These are phyloP conservation scores for Drosophila obscura DNA, from an alignment of 1,140 invertebrate genomes.

Conservation along the genomic window DNA sequence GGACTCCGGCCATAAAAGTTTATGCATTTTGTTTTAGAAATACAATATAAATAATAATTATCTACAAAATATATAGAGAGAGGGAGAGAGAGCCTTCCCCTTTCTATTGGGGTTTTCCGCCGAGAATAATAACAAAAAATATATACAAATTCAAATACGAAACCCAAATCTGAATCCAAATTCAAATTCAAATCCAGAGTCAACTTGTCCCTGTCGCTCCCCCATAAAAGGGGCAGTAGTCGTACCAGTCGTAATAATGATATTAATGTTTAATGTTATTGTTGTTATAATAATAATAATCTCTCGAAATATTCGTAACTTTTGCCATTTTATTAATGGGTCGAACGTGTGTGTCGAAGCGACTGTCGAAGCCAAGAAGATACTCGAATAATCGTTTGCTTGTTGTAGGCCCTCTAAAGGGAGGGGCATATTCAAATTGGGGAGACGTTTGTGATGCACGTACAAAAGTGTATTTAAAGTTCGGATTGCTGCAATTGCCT, in stretches of 20 bases:
- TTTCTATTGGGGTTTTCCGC: constrained; percentile 55
- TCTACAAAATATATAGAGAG: constrained; percentile 27
- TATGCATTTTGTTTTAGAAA: constrained; percentile 79
- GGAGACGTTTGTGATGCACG: too few species aligned
- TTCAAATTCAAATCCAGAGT: constrained; percentile 1
- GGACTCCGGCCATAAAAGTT: constrained; percentile 66
- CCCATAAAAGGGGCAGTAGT: constrained; percentile 12
- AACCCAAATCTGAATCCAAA: constrained; percentile 46
- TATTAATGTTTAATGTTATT: constrained; percentile 58
- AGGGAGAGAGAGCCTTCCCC: too few species aligned
- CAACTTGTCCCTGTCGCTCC: constrained; percentile 7
- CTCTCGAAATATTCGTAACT: constrained; percentile 78
- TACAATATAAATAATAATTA: constrained; percentile 82
- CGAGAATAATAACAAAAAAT: constrained; percentile 12
- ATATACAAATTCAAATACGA: constrained; percentile 58
- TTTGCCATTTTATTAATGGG: constrained; percentile 83
- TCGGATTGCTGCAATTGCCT: not conserved
- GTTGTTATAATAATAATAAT: constrained; percentile 70
- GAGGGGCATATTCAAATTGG: too few species aligned
- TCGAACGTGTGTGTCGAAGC: constrained; percentile 67
- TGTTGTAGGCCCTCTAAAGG: too few species aligned
- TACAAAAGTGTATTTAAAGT: too few species aligned
- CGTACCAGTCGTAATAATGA: constrained; percentile 63
- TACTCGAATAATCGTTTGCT: not conserved
- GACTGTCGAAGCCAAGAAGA: constrained; percentile 17